Percentiles rank a stretch among this genome's conserved stretches.
These are phyloP conservation scores for Antigone vipio DNA, from an alignment of 2,113 vertebrate genomes.

Conservation along the genomic window DNA sequence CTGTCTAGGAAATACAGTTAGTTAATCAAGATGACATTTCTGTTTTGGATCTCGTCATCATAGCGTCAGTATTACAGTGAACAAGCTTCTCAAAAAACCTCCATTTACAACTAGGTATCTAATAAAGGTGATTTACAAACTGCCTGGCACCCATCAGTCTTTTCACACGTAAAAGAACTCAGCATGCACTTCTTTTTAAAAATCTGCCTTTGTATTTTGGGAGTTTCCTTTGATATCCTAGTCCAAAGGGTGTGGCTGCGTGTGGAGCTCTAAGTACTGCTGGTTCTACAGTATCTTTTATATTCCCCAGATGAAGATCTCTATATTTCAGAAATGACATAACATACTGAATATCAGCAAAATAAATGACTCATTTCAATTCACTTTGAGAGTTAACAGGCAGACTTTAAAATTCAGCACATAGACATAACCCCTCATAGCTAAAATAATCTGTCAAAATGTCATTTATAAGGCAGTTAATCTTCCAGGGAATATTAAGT, in stretches of 20 bases:
- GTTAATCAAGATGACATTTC: not conserved
- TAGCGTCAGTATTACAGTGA: not conserved
- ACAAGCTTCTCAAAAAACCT: not conserved
- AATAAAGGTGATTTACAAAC: not conserved
- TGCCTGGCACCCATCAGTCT: not conserved
- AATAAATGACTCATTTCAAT: slow-evolving; percentile 13
- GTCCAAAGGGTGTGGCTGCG: not conserved
- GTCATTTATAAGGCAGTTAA: not conserved
- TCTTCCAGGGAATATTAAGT: slow-evolving; percentile 11
- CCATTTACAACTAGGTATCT: not conserved
- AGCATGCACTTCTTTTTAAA: not conserved
- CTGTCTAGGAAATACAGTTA: not conserved
- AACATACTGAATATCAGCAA: not conserved
- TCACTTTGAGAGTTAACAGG: not conserved
- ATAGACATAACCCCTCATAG: not conserved
- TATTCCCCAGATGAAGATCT: not conserved
- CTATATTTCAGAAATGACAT: not conserved
- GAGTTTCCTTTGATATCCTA: not conserved
- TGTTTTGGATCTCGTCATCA: not conserved
- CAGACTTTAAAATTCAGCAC: slow-evolving; percentile 7
- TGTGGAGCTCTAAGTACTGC: not conserved
- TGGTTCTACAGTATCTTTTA: not conserved
- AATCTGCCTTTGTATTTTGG: not conserved
- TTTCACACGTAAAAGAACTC: not conserved
- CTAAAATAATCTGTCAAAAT: slow-evolving; percentile 30